phyloP scores from a whole-genome alignment of 2,888 invertebrate genomes.

The Ectropis crepuscularia region DNA sequence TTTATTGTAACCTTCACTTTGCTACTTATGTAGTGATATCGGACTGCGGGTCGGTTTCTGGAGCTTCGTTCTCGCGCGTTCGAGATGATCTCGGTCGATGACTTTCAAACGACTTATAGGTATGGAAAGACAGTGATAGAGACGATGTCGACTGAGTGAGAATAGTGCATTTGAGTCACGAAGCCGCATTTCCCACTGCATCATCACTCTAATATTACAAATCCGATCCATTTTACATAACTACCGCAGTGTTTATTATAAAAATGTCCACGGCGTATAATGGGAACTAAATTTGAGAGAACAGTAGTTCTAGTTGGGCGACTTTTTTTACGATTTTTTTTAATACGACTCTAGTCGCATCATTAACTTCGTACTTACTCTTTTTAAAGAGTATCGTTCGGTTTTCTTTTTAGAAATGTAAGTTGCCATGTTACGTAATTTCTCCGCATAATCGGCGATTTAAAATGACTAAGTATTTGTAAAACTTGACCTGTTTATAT shows the following conservation, averaged over 20 bases:
- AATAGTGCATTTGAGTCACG: constrained; percentile 19
- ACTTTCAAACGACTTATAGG: neutral
- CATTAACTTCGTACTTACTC: too few species aligned
- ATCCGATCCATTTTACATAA: neutral
- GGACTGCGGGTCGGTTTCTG: constrained; percentile 7
- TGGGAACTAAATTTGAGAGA: too few species aligned
- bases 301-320: too few species aligned
- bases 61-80: neutral
- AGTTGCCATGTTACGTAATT: too few species aligned
- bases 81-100: neutral
- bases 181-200: constrained; percentile 16
- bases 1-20: neutral
- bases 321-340: too few species aligned
- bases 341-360: too few species aligned
- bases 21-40: neutral
- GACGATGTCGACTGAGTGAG: neutral
- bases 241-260: neutral
- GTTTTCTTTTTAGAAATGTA: too few species aligned
- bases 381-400: too few species aligned
- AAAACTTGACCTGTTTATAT: too few species aligned
- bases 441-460: too few species aligned
- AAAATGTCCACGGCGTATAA: too few species aligned
- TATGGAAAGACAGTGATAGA: neutral
- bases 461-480: too few species aligned
- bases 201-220: constrained; percentile 13